Base-by-base conservation (phyloP, 2,888 invertebrate species). In the Drosophila paranaensis region DNA sequence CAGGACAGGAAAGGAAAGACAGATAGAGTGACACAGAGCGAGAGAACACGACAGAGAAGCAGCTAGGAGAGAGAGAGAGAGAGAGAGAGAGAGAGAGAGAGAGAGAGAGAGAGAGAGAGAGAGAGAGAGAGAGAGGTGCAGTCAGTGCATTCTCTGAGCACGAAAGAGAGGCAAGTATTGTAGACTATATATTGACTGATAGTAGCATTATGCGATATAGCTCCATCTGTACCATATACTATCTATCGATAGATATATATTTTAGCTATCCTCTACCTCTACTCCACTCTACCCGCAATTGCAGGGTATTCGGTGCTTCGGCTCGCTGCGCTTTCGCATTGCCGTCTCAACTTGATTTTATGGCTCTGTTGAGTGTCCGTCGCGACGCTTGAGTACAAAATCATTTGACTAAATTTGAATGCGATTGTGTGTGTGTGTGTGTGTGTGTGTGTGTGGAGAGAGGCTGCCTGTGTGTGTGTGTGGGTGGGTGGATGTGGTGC, bases 301-400 rank as follows among this genome's bases (percentile, higher is more conserved):
- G 42, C 3, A 50, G 33, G 33, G 50, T 50, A 50, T 50, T 50
- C 33, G 16, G 1, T 13, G 50, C 33, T 33, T 16, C 50, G 50
- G 6, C 33, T 20, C 3, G 13, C 8, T 35, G 16, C 3, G 16
- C 3, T 33, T 33, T 8, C 16, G 3, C 13, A 13, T 10, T 25
- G 9, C 11, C 2, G 14, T 5, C 42, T 45, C 45, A 42, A 58
- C 61, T 73, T 56, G 51, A 58, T 60, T 68, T 63, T 68, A 60
- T 68, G 68, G 42, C 25, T 62, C 62, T 73, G 74, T 67, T 73
- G 60, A 61, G 73, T 62, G 62, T 69, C 46, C 45, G 71, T 67
- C 69, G 67, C 70, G 66, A 56, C 67, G 67, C 65, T 72, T 53
- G 61, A 65, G 61, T 56, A 65, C 65, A 73, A 71, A 75, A 71